phyloP scores from a whole-genome alignment of 2,113 vertebrate genomes.

The Machaerirhynchus nigripectus region DNA sequence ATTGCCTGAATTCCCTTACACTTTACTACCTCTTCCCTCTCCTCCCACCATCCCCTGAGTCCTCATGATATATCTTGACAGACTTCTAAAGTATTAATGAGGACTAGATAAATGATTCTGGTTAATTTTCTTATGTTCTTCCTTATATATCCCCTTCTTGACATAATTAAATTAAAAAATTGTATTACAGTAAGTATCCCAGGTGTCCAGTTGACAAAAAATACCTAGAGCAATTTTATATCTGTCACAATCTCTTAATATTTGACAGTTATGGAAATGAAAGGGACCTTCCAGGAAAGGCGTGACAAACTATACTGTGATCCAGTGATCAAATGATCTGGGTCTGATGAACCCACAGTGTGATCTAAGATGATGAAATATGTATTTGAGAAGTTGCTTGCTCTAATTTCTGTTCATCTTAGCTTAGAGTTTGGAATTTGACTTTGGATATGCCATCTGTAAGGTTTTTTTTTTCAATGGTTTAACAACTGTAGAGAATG shows the following conservation, averaged over 20 bases:
- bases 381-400: neutral
- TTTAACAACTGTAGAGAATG: neutral
- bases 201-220: neutral
- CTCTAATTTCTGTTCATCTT: neutral
- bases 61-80: neutral
- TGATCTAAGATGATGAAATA: neutral
- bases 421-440: neutral
- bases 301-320: neutral
- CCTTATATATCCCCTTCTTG: neutral
- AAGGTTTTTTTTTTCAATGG: neutral
- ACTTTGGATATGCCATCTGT: neutral
- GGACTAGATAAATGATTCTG: neutral
- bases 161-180: neutral
- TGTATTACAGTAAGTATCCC: neutral
- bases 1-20: neutral
- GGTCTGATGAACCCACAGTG: neutral
- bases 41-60: rapidly evolving
- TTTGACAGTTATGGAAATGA: neutral
- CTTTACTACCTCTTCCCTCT: neutral
- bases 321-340: neutral
- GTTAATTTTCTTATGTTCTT: neutral
- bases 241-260: neutral
- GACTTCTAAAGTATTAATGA: neutral
- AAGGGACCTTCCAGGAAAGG: neutral
- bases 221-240: neutral